Evolutionary conservation across 2,888 invertebrate genomes (phyloP).

Genomic region (Spodoptera littoralis): DNA sequence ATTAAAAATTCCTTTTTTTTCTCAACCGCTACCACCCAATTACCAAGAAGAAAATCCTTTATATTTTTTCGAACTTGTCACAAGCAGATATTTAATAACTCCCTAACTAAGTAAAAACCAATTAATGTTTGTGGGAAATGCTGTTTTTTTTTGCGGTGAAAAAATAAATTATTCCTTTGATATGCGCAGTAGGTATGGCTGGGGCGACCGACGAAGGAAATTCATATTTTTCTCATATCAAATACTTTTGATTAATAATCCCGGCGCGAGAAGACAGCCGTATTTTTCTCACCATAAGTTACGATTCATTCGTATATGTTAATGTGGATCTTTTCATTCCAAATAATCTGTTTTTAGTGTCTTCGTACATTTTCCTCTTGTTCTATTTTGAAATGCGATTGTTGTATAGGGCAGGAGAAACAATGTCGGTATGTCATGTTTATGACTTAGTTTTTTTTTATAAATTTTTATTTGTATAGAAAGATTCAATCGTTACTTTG

Average conservation of each 20-base stretch:
- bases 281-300: slow-evolving; percentile 85
- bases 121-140: slow-evolving; percentile 46
- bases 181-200: slow-evolving; percentile 44
- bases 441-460: too few relatives aligned
- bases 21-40: slow-evolving; percentile 29
- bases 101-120: slow-evolving; percentile 47
- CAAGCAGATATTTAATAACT: slow-evolving; percentile 56
- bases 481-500: too few relatives aligned
- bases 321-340: slow-evolving; percentile 64
- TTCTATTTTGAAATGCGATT: not conserved
- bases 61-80: slow-evolving; percentile 50
- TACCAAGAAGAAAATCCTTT: slow-evolving; percentile 41
- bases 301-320: slow-evolving; percentile 79
- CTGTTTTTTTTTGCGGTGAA: slow-evolving; percentile 31
- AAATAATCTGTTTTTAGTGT: not conserved
- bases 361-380: slow-evolving; percentile 1
- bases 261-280: slow-evolving; percentile 73
- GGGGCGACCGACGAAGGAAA: slow-evolving; percentile 68
- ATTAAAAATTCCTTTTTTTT: slow-evolving; percentile 32
- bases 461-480: too few relatives aligned
- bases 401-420: too few relatives aligned
- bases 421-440: too few relatives aligned
- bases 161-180: slow-evolving; percentile 46
- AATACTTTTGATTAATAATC: slow-evolving; percentile 84
- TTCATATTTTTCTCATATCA: slow-evolving; percentile 82